These are phyloP conservation scores for Neodiprion virginianus DNA, from an alignment of 1,140 invertebrate species.

Conservation along the genomic window DNA sequence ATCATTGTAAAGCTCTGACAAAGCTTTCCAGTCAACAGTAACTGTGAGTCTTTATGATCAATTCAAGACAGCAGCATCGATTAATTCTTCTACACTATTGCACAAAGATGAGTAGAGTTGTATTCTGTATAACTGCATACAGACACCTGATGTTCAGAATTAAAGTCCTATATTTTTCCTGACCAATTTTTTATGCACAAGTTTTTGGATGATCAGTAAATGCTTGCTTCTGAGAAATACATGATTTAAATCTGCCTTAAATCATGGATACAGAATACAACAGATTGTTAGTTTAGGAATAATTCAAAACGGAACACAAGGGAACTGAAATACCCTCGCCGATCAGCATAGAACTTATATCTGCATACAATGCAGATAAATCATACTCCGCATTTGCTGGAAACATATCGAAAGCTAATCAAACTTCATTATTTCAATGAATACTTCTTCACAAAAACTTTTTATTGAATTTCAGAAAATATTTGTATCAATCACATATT, in stretches of 20 bases:
- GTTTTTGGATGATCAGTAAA: too few relatives aligned
- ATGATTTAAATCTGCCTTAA: too few relatives aligned
- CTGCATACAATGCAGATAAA: constrained; percentile 75
- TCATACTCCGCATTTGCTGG: constrained; percentile 78
- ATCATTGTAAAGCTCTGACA: too few relatives aligned
- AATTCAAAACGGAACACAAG: constrained; percentile 36
- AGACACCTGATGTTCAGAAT: neutral
- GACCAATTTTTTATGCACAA: too few relatives aligned
- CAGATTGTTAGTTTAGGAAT: constrained; percentile 16
- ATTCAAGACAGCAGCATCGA: neutral
- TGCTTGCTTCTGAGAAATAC: too few relatives aligned
- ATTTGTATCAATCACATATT: constrained; percentile 15
- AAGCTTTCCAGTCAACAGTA: too few relatives aligned
- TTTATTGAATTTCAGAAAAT: neutral
- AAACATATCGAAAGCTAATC: constrained; percentile 59
- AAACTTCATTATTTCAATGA: constrained; percentile 13
- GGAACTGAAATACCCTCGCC: constrained; percentile 65
- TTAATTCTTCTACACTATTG: neutral
- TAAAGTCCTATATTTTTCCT: too few relatives aligned
- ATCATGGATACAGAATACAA: neutral
- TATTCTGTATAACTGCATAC: neutral
- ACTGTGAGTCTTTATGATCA: too few relatives aligned
- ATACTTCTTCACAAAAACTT: constrained; percentile 26
- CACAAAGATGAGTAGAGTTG: neutral
- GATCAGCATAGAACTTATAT: constrained; percentile 74